Base-by-base conservation (phyloP, 1,140 invertebrate genomes). In the Cyphomyrmex costatus region DNA sequence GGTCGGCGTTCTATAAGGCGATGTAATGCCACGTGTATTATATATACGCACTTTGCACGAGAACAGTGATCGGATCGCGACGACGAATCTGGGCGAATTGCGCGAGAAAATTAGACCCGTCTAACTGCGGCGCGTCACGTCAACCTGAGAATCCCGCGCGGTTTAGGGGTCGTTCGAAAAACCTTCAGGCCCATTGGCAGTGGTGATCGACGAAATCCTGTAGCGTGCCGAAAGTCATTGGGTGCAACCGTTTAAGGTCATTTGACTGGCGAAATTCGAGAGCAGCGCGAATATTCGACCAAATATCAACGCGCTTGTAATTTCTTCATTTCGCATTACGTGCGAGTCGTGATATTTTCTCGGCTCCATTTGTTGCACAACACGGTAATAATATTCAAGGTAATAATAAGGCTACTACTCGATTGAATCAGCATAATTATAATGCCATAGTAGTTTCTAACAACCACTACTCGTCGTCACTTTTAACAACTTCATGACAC, bases 61-160 rank as follows among this genome's bases (percentile, higher is more conserved):
- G 74, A 86, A 80, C 56, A 63, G 27, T 49, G 78, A 83, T 86
- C 79, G 30, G 36, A 87, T 85, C 88, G 68, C 36, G 66, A 46
- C 58, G 78, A 90, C 79, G 86, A 87, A 87, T 85, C 68, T 71
- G 46, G 10, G 89, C 78, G 61, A 90, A 90, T 85, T 56, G 66
- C 63, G 51, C 46, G 36, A 16, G 78, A 77, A 85, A 90, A 90
- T 76, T 87, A 87, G 82, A 36, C 68, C 70, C 51, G 21, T 21
- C 56, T 87, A 90, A 90, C 88, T 85, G 68, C 79, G 56, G 42
- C 5, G 24, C 58, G 63, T 78, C 88, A 89, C 88, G 88, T 68
- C 58, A 90, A 30, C 36, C 56, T 27, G 68, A 58, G 71, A 76
- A 74, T 89, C 65, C 66, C 60, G n/a, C n/a, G n/a, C n/a, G 46